phyloP scores from a whole-genome alignment of 2,888 invertebrate genomes.

The Blastobasis adustella region DNA sequence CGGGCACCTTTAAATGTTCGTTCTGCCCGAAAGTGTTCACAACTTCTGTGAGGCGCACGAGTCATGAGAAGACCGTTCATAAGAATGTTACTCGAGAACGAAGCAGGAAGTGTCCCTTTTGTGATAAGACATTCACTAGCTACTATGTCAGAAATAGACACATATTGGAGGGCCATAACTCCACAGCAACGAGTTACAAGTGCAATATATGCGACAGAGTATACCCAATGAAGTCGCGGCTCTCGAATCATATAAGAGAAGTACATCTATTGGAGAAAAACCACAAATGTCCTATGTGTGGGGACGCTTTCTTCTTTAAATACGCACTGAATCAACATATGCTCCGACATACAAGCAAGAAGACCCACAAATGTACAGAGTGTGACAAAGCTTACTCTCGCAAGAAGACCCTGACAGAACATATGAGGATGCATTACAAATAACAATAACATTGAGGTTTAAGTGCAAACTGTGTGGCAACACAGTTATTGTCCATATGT shows the following conservation, averaged over 20 bases:
- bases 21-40: neutral
- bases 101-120: neutral
- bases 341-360: slow-evolving; percentile 70
- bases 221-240: neutral
- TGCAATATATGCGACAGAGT: neutral
- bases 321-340: slow-evolving; percentile 38
- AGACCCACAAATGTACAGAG: slow-evolving; percentile 71
- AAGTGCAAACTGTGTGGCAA: too few relatives aligned
- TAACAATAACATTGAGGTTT: slow-evolving; percentile 57
- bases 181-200: neutral
- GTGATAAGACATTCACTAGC: neutral
- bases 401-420: slow-evolving; percentile 64
- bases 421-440: slow-evolving; percentile 52
- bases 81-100: slow-evolving; percentile 8
- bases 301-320: neutral
- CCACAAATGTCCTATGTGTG: neutral
- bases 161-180: neutral
- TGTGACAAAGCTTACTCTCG: slow-evolving; percentile 76
- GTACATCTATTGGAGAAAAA: neutral
- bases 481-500: too few relatives aligned
- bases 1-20: slow-evolving; percentile 25
- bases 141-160: neutral
- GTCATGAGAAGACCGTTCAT: neutral
- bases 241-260: neutral
- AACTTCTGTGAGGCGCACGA: neutral